Evolutionary conservation across 2,113 vertebrate species (phyloP).

Genomic region (Apus apus): DNA sequence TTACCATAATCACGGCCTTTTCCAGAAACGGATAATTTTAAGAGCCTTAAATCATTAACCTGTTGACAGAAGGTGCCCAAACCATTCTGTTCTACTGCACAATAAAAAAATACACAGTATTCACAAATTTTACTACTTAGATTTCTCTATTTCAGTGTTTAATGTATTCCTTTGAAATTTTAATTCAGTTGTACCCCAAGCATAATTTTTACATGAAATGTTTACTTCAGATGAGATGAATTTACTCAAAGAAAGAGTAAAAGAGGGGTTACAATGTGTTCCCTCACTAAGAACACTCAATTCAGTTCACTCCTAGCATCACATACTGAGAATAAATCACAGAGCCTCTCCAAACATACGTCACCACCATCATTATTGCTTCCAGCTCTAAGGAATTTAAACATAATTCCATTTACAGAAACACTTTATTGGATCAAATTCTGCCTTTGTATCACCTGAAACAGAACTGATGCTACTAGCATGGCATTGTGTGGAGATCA

Average conservation of each 20-base stretch:
- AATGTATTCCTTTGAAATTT: not conserved
- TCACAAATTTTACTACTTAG: not conserved
- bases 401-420: not conserved
- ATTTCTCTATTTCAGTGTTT: not conserved
- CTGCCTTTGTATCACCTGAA: not conserved
- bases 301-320: not conserved
- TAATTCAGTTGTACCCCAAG: not conserved
- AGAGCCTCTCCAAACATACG: not conserved
- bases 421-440: not conserved
- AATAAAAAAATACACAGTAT: not conserved
- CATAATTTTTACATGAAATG: not conserved
- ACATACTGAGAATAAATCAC: not conserved
- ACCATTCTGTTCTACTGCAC: not conserved
- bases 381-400: not conserved
- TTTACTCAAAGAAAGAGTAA: not conserved
- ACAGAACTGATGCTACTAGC: not conserved
- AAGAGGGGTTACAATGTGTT: not conserved
- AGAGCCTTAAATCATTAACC: not conserved
- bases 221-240: not conserved
- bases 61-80: not conserved
- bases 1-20: slow-evolving; percentile 38
- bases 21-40: slow-evolving; percentile 46
- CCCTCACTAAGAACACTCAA: not conserved
- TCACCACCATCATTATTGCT: not conserved
- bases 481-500: not conserved